Percentiles rank a stretch among this genome's conserved stretches.
phyloP scores from a whole-genome alignment of 2,113 vertebrate species.

The Dicentrarchus labrax region DNA sequence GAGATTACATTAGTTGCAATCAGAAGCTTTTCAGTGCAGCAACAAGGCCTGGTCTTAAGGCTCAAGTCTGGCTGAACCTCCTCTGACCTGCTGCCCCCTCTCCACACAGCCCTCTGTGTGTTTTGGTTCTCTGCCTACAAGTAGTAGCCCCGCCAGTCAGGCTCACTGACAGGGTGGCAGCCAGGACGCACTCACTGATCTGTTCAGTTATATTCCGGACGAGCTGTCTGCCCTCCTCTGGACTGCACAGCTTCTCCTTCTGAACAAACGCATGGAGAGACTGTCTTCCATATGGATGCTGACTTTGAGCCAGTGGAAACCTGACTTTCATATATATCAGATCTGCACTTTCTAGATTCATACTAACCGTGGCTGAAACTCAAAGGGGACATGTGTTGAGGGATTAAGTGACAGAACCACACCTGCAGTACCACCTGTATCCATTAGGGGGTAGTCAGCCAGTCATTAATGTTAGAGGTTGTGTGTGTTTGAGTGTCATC shows the following conservation, averaged over 20 bases:
- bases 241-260: slow-evolving; percentile 7
- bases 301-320: not conserved
- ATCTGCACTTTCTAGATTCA: not conserved
- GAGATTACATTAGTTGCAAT: not conserved
- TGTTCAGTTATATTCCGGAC: not conserved
- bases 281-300: not conserved
- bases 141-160: slow-evolving; percentile 1
- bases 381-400: not conserved
- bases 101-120: not conserved
- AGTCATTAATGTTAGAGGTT: not conserved
- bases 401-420: not conserved
- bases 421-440: not conserved
- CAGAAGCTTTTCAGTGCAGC: not conserved
- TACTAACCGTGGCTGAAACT: not conserved
- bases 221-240: not conserved
- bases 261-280: not conserved
- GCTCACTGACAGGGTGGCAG: slow-evolving; percentile 17
- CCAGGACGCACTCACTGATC: slow-evolving; percentile 13
- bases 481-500: not conserved
- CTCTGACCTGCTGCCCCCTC: slow-evolving; percentile 21
- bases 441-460: slow-evolving; percentile 49
- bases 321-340: not conserved
- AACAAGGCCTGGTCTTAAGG: not conserved
- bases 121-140: slow-evolving; percentile 34
- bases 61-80: slow-evolving; percentile 30